Conservation (phyloP, 2,888 invertebrate genomes). For the Eulithis testata region DNA sequence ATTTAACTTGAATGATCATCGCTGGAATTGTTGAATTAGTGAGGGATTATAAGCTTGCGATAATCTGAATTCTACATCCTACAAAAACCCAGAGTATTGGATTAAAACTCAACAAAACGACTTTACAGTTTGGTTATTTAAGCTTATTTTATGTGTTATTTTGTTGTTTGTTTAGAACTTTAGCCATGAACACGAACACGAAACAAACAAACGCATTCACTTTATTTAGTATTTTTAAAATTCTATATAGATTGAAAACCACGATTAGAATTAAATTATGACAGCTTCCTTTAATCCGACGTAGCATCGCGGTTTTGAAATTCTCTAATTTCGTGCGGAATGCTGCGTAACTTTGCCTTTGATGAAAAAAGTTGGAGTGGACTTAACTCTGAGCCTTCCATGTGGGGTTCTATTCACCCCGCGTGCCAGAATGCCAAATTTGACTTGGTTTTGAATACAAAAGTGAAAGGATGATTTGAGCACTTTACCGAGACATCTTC, state of each 20-base stretch:
- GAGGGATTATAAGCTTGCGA: conserved; percentile 4
- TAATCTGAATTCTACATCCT: neutral
- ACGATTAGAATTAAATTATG: conserved; percentile 1
- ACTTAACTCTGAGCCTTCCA: conserved; percentile 23
- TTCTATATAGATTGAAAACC: neutral
- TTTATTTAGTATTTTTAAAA: no score
- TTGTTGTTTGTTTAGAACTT: no score
- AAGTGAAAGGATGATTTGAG: conserved; percentile 1
- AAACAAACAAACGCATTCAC: no score
- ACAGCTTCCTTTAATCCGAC: conserved; percentile 2
- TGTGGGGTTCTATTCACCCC: conserved; percentile 12
- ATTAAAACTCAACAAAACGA: no score
- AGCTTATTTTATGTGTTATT: no score
- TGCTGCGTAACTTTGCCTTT: conserved; percentile 32
- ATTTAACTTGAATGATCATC: conserved; percentile 44
- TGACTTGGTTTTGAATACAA: conserved; percentile 23
- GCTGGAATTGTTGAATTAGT: conserved; percentile 27
- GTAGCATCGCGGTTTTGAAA: conserved; percentile 29
- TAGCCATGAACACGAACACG: no score
- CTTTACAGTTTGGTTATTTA: no score
- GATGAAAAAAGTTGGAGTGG: conserved; percentile 37
- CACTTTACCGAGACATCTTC: neutral
- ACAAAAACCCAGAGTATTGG: neutral
- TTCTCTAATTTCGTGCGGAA: conserved; percentile 33
- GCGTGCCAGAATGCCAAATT: conserved; percentile 14